These are phyloP conservation scores for Plagodis pulveraria DNA, from an alignment of 2,888 invertebrate species.

Conservation along the genomic window DNA sequence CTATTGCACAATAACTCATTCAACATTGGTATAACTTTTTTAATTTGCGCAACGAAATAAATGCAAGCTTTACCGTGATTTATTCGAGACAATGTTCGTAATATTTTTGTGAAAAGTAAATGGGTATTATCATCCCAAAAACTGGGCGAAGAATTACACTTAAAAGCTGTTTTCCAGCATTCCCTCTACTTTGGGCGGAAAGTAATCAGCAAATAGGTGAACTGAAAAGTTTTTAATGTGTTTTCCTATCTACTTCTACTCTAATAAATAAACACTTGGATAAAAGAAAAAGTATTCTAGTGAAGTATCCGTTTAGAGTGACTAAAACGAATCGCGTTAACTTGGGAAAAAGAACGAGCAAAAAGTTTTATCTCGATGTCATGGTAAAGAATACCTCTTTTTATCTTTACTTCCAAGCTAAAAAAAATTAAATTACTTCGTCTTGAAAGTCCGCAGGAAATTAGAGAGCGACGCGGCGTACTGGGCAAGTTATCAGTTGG, in stretches of 20 bases:
- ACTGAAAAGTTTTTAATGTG: conserved; percentile 29
- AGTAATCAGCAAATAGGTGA: conserved; percentile 29
- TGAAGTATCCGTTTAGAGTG: conserved; percentile 34
- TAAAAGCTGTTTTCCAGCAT: conserved; percentile 19
- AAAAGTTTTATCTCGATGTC: conserved; percentile 56
- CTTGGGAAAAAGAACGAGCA: conserved; percentile 47
- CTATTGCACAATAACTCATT: conserved; percentile 79
- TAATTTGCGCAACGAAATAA: conserved; percentile 77
- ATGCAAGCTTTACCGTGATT: conserved; percentile 75
- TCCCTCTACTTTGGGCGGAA: conserved; percentile 14
- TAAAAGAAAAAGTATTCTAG: conserved; percentile 30
- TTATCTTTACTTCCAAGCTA: conserved; percentile 54
- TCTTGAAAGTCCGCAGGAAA: conserved; percentile 58
- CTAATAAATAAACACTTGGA: conserved; percentile 37
- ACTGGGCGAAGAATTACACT: conserved; percentile 18
- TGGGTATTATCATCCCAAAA: conserved; percentile 42
- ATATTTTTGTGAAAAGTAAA: conserved; percentile 54
- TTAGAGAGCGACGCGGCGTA: conserved; percentile 60
- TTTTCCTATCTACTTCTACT: conserved; percentile 25
- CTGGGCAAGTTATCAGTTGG: conserved; percentile 74
- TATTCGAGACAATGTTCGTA: conserved; percentile 65
- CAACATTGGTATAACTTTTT: conserved; percentile 81
- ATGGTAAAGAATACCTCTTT: conserved; percentile 59
- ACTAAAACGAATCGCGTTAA: conserved; percentile 50
- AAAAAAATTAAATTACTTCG: conserved; percentile 69